Evolutionary conservation across 1,140 invertebrate species (phyloP).

Genomic region (Drosophila persimilis): DNA sequence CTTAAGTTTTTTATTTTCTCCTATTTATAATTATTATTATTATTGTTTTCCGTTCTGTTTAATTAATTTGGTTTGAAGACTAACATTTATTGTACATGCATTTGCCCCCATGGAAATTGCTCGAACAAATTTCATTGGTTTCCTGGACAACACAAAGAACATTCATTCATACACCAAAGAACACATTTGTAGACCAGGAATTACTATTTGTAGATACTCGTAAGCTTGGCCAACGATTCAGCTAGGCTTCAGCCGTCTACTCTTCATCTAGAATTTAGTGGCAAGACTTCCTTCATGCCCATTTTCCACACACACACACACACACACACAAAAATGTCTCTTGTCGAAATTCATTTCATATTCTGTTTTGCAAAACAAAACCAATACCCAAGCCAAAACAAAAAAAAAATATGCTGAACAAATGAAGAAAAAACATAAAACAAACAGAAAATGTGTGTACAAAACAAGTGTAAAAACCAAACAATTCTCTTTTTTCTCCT

Average conservation of each 20-base stretch:
- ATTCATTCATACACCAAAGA: slow-evolving; percentile 32
- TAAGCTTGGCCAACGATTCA: slow-evolving; percentile 19
- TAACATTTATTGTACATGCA: slow-evolving; percentile 62
- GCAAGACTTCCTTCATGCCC: slow-evolving; percentile 18
- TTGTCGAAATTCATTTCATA: slow-evolving; percentile 37
- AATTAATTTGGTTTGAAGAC: slow-evolving; percentile 11
- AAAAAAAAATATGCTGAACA: slow-evolving; percentile 26
- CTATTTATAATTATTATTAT: slow-evolving; percentile 14
- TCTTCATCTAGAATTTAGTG: slow-evolving; percentile 15
- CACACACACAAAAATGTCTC: slow-evolving; percentile 28
- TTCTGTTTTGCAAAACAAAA: slow-evolving; percentile 26
- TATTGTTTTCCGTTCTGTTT: background rate
- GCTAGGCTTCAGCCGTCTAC: background rate
- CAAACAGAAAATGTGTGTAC: slow-evolving; percentile 67
- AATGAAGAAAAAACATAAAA: slow-evolving; percentile 12
- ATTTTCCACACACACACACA: slow-evolving; percentile 16
- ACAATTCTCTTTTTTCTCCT: slow-evolving; percentile 81
- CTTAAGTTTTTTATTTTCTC: slow-evolving; percentile 23
- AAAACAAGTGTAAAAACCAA: slow-evolving; percentile 76
- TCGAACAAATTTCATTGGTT: slow-evolving; percentile 30
- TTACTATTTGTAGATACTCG: slow-evolving; percentile 4
- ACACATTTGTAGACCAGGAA: slow-evolving; percentile 14
- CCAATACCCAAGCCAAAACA: slow-evolving; percentile 7
- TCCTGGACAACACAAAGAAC: slow-evolving; percentile 27
- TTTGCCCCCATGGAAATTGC: slow-evolving; percentile 39